These are phyloP conservation scores for Corythornis leucogaster DNA, from an alignment of 2,797 vertebrate genomes.

Conservation along the genomic window DNA sequence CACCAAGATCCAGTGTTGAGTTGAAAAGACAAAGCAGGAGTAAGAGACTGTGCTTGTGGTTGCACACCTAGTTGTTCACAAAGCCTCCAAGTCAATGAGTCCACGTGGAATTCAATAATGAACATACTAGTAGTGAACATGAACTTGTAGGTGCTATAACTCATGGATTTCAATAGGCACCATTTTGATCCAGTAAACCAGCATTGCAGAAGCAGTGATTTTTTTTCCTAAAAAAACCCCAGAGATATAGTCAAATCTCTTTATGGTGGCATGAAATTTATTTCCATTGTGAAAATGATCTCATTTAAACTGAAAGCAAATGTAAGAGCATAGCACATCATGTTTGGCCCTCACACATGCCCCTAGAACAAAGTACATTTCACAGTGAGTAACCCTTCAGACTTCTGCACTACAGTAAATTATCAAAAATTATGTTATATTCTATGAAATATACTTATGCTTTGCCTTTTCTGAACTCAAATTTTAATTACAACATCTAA, in stretches of 20 bases:
- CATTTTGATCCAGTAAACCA: neutral
- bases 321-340: neutral
- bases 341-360: neutral
- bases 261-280: neutral
- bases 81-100: neutral
- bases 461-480: neutral
- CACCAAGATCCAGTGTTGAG: neutral
- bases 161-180: neutral
- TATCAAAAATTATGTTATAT: neutral
- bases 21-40: neutral
- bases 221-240: neutral
- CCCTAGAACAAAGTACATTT: neutral
- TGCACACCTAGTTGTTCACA: neutral
- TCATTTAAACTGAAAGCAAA: neutral
- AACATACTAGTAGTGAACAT: neutral
- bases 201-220: neutral
- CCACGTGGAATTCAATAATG: neutral
- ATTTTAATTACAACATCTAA: neutral
- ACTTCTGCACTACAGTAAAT: neutral
- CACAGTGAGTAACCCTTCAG: neutral
- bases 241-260: neutral
- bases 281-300: neutral
- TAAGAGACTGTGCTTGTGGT: neutral
- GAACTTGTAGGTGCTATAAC: neutral
- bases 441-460: neutral